Base-by-base conservation (phyloP, 2,888 invertebrate genomes). In the Drosophila multiciliata region DNA sequence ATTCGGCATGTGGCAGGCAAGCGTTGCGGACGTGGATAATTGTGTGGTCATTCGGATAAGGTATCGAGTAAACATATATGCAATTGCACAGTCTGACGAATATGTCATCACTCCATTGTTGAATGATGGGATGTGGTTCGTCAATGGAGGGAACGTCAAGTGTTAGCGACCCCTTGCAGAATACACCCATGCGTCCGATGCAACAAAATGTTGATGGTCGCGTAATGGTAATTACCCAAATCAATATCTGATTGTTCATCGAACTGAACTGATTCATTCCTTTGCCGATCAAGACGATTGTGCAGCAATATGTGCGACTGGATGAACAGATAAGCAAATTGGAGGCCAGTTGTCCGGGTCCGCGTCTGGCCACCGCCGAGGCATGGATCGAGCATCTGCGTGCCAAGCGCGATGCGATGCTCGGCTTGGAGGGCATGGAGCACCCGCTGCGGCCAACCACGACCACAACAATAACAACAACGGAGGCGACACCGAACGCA, bases 311-410 rank as follows among this genome's bases (percentile, higher is more conserved):
- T 76, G 88, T 91, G 38, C 89, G 90, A 1, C 69, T 93, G 17
- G 93, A 93, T 63, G 91, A 91, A 42, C 87, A 90, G 75, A 93
- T 93, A 29, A 87, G 90, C 66, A 90, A 90, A 61, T 29, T 92
- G 67, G 93, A 93, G 73, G 89, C 85, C 52, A 81, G 75, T 3
- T 92, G 93, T 71, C 92, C 93, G 0, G 93, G 93, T 11, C 92
- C 93, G 9, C 87, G 93, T 7, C 71, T 93, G 83, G 92, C 92
- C 49, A 93, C 93, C 3, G 89, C 87, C 38, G 92, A 93, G 49
- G 92, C 93, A 5, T 93, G 93, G 93, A 82, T 93, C 20, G 92
- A 92, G 35, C 92, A 92, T 75, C 74, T 93, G 26, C 89, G 92
- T 68, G 67, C 78, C 17, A 91, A 92, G 62, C 88, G 90, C 17